Evolutionary conservation across 2,113 vertebrate species (phyloP).

Genomic region (Gila orcuttii): DNA sequence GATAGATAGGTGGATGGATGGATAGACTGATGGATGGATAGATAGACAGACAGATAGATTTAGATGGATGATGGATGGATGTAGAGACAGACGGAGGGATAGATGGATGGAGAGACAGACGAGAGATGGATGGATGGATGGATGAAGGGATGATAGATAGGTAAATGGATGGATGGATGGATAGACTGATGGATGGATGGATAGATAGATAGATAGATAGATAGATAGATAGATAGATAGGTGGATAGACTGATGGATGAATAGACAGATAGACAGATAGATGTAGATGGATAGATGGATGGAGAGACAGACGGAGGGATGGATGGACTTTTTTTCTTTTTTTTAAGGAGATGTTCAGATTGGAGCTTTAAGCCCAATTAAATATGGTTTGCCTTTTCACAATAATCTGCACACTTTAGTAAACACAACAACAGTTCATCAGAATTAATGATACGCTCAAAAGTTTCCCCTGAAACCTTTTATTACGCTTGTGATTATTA

Average conservation of each 20-base stretch:
- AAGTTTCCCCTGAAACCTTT: not conserved
- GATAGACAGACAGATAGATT: not conserved
- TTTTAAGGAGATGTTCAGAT: not conserved
- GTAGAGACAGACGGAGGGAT: not conserved
- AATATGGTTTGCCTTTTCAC: too few species aligned
- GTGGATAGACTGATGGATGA: not conserved
- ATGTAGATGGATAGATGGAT: too few species aligned
- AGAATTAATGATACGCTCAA: slow-evolving; percentile 13
- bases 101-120: not conserved
- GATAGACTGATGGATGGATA: not conserved
- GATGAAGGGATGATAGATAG: too few species aligned
- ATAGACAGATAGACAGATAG: not conserved
- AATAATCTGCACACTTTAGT: too few species aligned
- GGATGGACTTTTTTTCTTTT: too few species aligned
- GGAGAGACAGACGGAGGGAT: too few species aligned
- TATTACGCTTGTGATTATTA: slow-evolving; percentile 2
- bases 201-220: not conserved
- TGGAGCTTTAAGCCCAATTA: slow-evolving; percentile 22
- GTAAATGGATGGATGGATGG: fast-evolving
- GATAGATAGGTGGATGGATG: not conserved
- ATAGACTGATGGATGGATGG: not conserved
- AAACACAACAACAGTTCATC: too few species aligned
- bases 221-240: not conserved
- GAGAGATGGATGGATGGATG: too few species aligned
- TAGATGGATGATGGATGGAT: not conserved